Evolutionary conservation across 1,140 invertebrate genomes (phyloP), one percentile per base, ranked within the genome.

Genomic region (Drosophila subpulchrella): DNA sequence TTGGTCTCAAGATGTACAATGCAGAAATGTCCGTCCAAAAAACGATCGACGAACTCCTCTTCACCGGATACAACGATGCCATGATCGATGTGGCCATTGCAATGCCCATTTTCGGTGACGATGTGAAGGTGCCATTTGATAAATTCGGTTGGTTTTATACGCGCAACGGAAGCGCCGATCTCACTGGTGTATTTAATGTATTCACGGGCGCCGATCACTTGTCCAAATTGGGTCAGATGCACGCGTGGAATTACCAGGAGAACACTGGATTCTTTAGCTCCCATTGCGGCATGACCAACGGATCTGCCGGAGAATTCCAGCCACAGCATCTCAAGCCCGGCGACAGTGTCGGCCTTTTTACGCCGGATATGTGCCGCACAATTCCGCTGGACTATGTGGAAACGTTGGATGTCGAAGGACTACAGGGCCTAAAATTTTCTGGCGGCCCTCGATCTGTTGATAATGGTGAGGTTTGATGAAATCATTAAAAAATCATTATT

Each of bases 111-210:
- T 92, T 92, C 17, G 91, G 90, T 0, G 88, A 86, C n/a, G 88
- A 91, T 0, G 81, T 92, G 0, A 93, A 94, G 2, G 94, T 95
- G 5, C 94, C 94, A 0, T 95, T 95, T 38, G 96, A 97, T 83
- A 94, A 93, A 78, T 97, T 97, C 91, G 96, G 96, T 30, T 95
- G 96, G 94, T 97, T 97, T 92, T 97, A 97, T 91, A 94, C 94
- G 95, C 95, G 95, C 90, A 97, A 97, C 75, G 95, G 95, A 71
- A 96, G 96, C 0, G 93, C 94, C 1, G 94, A 94, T 4, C 94
- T 95, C 24, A 96, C 97, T 13, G 96, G 96, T 0, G 93, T 95
- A 36, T 95, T 95, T 77, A 97, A 96, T 75, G 95, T 97, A 91
- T 94, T 94, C 27, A 96, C 96, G 0, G 96, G 96, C 0, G 93